Evolutionary conservation across 1,140 invertebrate species (phyloP).

Genomic region (Penaeus vannamei): DNA sequence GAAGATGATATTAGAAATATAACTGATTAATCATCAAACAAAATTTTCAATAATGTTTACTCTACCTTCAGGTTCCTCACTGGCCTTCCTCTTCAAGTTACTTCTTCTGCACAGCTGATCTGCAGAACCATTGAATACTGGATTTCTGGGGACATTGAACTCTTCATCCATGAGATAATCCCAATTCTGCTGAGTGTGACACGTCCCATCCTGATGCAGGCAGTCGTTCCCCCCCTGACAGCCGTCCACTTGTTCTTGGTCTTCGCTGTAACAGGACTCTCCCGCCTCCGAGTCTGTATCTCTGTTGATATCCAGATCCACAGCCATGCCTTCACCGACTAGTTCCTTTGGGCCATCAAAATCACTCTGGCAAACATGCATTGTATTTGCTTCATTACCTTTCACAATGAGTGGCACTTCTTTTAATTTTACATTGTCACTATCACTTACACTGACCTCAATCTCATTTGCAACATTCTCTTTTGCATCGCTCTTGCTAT

Average conservation of each 20-base stretch:
- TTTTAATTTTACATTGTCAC: no score
- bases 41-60: no score
- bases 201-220: constrained; percentile 18
- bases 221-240: constrained; percentile 50
- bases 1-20: no score
- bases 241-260: constrained; percentile 40
- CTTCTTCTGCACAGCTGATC: constrained; percentile 71
- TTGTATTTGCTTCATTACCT: no score
- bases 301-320: constrained; percentile 8
- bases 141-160: constrained; percentile 50
- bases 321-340: neutral
- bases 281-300: constrained; percentile 54
- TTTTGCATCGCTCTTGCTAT: no score
- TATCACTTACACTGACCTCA: no score
- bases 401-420: no score
- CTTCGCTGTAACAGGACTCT: constrained; percentile 51
- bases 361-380: no score
- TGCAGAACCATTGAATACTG: constrained; percentile 48
- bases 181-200: constrained; percentile 38
- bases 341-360: no score
- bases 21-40: no score
- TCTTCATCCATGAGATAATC: constrained; percentile 55
- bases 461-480: no score
- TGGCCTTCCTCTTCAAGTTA: constrained; percentile 73
- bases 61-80: constrained; percentile 69